Conservation (phyloP, 1,140 invertebrate genomes). For the Drosophila simulans region DNA sequence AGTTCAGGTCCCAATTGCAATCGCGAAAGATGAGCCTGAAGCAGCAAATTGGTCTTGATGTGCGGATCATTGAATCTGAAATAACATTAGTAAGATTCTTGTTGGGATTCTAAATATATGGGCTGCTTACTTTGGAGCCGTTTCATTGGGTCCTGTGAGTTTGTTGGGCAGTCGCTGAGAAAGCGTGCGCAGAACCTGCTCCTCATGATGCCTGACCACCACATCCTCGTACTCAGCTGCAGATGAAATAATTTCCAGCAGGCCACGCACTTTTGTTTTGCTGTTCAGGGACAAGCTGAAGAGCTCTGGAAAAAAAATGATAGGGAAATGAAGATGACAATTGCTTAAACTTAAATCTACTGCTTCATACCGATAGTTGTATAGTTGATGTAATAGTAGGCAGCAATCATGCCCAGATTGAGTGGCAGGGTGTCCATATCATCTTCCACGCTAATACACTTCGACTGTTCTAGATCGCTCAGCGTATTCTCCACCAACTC, state of each 20-base stretch:
- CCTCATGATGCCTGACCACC: constrained; percentile 97
- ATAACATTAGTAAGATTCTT: background rate
- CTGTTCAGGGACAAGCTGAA: constrained; percentile 98
- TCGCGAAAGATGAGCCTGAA: constrained; percentile 98
- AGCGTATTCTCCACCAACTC: constrained; percentile 99
- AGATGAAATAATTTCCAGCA: constrained; percentile 98
- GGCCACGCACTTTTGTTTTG: constrained; percentile 98
- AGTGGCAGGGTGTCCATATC: constrained; percentile 98
- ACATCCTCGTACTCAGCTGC: constrained; percentile 98
- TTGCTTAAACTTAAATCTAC: background rate
- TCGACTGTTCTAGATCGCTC: constrained; percentile 97
- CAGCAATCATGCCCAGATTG: constrained; percentile 99
- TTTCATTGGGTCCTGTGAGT: constrained; percentile 86
- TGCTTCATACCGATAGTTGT: constrained; percentile 95
- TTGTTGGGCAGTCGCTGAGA: constrained; percentile 92
- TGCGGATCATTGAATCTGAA: constrained; percentile 97
- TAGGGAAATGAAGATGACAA: background rate
- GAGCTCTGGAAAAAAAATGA: constrained; percentile 88
- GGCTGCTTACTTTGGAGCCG: constrained; percentile 85
- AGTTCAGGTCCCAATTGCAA: constrained; percentile 97
- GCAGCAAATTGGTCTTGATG: constrained; percentile 97
- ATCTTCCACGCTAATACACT: constrained; percentile 99
- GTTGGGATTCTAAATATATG: background rate
- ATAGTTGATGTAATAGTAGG: constrained; percentile 99
- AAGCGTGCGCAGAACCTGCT: constrained; percentile 93